Evolutionary conservation across 1,140 invertebrate species (phyloP).

Genomic region (Bombus impatiens): DNA sequence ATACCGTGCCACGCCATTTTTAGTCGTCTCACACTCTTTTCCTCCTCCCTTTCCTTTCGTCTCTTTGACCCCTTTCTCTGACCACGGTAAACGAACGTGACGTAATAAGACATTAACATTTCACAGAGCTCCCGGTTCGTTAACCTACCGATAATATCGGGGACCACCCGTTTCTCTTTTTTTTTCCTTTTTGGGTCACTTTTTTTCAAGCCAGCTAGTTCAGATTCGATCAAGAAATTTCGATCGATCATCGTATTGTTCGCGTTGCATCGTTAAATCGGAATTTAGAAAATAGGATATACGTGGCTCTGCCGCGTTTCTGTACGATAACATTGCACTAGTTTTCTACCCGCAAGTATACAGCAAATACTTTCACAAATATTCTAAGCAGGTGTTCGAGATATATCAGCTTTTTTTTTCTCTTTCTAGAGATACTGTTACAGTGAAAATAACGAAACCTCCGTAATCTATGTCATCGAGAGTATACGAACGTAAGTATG

Average conservation of each 20-base stretch:
- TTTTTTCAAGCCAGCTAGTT: neutral
- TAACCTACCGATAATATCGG: slow-evolving; percentile 37
- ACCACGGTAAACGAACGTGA: slow-evolving; percentile 52
- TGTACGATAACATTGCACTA: neutral
- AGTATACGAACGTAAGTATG: neutral
- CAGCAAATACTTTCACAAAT: slow-evolving; percentile 19
- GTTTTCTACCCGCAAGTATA: neutral
- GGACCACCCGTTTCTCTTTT: neutral
- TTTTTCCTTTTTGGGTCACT: neutral
- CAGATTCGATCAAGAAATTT: neutral
- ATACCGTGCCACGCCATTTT: slow-evolving; percentile 40
- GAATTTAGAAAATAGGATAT: neutral
- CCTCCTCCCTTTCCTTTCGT: slow-evolving; percentile 39
- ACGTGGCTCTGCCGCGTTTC: neutral
- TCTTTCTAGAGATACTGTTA: neutral
- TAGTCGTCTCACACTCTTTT: slow-evolving; percentile 41
- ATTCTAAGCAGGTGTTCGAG: neutral
- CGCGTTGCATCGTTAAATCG: no score
- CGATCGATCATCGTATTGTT: no score
- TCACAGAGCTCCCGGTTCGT: slow-evolving; percentile 33
- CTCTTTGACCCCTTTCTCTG: slow-evolving; percentile 46
- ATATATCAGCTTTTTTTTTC: neutral
- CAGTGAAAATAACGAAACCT: slow-evolving; percentile 4
- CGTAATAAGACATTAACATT: slow-evolving; percentile 57
- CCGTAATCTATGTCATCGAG: neutral